Evolutionary conservation across 2,113 vertebrate species (phyloP), one percentile per base, ranked within the genome.

Genomic region (Bubo blakistoni): DNA sequence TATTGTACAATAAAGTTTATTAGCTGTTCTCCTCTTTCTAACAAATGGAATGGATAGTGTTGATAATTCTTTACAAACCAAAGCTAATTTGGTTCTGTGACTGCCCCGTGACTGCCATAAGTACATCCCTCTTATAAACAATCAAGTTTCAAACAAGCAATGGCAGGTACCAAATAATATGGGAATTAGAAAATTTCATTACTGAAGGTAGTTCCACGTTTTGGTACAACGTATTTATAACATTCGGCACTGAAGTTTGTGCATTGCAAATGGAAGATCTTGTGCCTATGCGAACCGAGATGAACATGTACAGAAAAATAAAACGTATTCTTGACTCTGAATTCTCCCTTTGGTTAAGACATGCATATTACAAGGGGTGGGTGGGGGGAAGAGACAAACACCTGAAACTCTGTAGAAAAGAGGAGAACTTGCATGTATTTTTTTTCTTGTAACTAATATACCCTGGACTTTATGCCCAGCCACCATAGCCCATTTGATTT

Each of bases 1-100:
- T 14, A 84, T 98, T 97, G 98, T 98, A 98, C 98, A 98, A 98
- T 98, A 98, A 98, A 98, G 96, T 99, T 99, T 99, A 98, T 99
- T 98, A 98, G 98, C 98, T 97, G 98, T 98, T 98, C 98, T 98
- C 98, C 98, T 98, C 98, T 98, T 98, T 98, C 98, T 98, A 98
- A 98, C 98, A 98, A 98, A 97, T 98, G 98, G 98, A 99, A 98
- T 98, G 98, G 98, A 98, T 98, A 98, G 94, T 95, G 97, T 96
- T 94, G 96, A 92, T 98, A 97, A 97, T 96, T 98, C 95, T 97
- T 98, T 98, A 98, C 97, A 98, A 98, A 98, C 90, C 96, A 98
- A 97, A 97, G 96, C 85, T 97, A 85, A 97, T 97, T 97, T 97
- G 97, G 96, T 94, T 97, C 94, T 96, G 96, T 97, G 97, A 97